Evolutionary conservation across 2,797 vertebrate genomes (phyloP).

Genomic region (Capromys pilorides): DNA sequence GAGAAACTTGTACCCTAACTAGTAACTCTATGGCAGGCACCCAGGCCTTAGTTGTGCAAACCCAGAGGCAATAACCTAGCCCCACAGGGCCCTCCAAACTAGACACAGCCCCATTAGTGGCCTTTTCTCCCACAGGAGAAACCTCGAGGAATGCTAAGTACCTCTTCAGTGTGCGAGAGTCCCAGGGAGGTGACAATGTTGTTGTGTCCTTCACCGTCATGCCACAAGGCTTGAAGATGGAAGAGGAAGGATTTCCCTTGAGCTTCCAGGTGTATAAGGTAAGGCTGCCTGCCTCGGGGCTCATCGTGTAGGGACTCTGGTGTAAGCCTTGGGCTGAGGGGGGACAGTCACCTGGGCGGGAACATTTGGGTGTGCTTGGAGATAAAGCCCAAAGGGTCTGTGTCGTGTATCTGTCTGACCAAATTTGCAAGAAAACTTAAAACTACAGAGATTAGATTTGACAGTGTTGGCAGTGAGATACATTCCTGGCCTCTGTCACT

Average conservation of each 20-base stretch:
- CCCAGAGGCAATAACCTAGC: background rate
- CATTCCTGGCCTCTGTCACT: background rate
- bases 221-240: background rate
- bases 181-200: constrained; percentile 71
- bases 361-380: background rate
- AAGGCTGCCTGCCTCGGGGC: background rate
- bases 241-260: constrained; percentile 54
- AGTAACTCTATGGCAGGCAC: background rate
- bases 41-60: background rate
- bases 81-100: background rate
- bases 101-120: rapidly evolving
- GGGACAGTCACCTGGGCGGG: background rate
- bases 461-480: too few species aligned
- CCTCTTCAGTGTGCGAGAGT: constrained; percentile 80
- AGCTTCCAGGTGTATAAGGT: constrained; percentile 83
- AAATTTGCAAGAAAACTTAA: background rate
- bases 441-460: background rate
- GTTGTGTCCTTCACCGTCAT: constrained; percentile 82
- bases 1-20: background rate
- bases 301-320: background rate
- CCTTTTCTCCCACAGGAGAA: constrained; percentile 72
- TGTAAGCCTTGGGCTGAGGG: background rate
- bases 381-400: background rate
- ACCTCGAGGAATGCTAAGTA: constrained; percentile 68
- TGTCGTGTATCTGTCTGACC: background rate